phyloP scores from a whole-genome alignment of 2,113 vertebrate species.

The Myrmecophaga tridactyla region DNA sequence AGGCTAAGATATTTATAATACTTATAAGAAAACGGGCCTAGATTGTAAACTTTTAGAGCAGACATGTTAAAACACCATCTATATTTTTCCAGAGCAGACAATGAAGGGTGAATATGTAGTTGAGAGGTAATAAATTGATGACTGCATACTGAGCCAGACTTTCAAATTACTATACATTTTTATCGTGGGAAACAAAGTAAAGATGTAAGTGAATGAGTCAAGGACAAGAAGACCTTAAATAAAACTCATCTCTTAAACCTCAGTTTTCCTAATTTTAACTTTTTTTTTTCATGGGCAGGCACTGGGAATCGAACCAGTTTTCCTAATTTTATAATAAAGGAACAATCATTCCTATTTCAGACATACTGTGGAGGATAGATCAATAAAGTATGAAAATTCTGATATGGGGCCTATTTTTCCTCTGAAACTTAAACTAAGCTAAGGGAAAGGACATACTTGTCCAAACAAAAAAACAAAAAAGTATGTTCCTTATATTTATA shows the following conservation, averaged over 20 bases:
- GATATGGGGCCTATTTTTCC: not conserved
- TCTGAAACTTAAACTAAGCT: not conserved
- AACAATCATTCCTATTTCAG: not conserved
- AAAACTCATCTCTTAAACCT: not conserved
- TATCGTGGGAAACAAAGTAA: not conserved
- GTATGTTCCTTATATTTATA: not conserved
- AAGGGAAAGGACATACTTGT: not conserved
- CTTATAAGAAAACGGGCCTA: too few relatives aligned
- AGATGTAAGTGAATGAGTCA: not conserved
- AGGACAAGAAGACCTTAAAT: not conserved
- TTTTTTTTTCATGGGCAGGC: too few relatives aligned
- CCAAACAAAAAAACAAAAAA: not conserved
- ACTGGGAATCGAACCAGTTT: too few relatives aligned
- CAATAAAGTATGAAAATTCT: not conserved
- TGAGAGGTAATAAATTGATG: not conserved
- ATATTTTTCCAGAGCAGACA: not conserved
- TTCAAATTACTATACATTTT: not conserved
- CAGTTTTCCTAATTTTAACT: not conserved
- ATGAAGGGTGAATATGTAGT: not conserved
- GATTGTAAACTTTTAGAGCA: too few relatives aligned
- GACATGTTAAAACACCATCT: not conserved
- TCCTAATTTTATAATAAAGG: not conserved
- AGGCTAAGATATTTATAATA: too few relatives aligned
- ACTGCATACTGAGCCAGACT: not conserved
- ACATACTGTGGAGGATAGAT: not conserved